Evolutionary conservation across 2,888 invertebrate genomes (phyloP), one percentile per base, ranked within the genome.

Genomic region (Idaea aversata): DNA sequence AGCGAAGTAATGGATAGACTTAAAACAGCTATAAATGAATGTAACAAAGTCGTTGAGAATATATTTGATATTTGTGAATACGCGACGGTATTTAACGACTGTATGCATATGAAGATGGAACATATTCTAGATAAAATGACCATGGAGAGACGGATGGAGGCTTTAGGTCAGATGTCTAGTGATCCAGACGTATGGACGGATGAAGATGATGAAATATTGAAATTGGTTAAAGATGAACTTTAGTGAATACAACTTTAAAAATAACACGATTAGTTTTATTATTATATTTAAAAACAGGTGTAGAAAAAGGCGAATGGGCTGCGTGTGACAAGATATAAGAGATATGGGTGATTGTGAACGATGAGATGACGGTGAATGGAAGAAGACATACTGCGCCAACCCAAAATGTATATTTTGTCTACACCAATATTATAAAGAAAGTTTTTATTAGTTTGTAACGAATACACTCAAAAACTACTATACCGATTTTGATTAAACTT

Each of bases 71-170:
- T 93, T 35, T 93, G 92, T 62, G 92, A 93, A 69, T 91, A 86
- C 62, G 88, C 92, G 5, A 87, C 91, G 0, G 80, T 89, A 2
- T 93, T 93, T 62, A 93, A 93, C 63, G 93, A 93, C 65, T 93
- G 92, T 60, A 93, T 93, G 92, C 91, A 92, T 76, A 88, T 91
- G 75, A 90, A 87, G 65, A 91, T 91, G 91, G 92, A 92, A 60
- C 92, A 93, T 76, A 83, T 92, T 4, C 66, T 93, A 61, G 91
- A 92, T 62, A 89, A 88, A 69, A 80, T 88, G 62, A 89, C 83
- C 5, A 87, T 92, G 89, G 90, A 92, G 61, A 78, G 91, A 4
- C 75, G 92, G 0, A 88, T 93, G 91, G 87, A 90, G 64, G 90
- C 91, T 0, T 69, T 93, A 35, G 90, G 90, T 0, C 86, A 92